Evolutionary conservation across 2,888 invertebrate species (phyloP), one percentile per base, ranked within the genome.

Genomic region (Zonitis immaculata): DNA sequence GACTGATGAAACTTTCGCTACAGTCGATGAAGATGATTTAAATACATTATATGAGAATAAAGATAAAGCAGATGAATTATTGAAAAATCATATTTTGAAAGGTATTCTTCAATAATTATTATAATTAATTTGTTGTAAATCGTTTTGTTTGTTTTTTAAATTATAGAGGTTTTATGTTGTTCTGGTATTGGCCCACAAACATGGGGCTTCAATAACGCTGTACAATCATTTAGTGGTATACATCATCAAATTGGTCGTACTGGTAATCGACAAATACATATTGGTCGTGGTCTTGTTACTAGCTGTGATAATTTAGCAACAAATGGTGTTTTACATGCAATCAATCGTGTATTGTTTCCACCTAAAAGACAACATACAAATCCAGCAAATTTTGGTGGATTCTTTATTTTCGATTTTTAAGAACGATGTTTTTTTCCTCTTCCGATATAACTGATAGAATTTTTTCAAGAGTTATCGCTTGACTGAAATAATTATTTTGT

Each of bases 241-340:
- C 70, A 70, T 44, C 72, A 73, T 9, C 70, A 73, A 60, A 65
- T 74, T 6, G 68, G 69, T 16, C 62, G 73, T 49, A 68, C 66
- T 28, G 72, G 71, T 11, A 67, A 65, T 45, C 62, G 66, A 27
- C 70, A 71, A 49, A 68, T 75, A 7, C 67, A 70, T 26, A 69
- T 75, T 42, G 75, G 75, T 39, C 65, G 70, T 47, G 72, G 71
- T 28, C 65, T 71, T 1, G 68, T 76, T 11, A 73, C 71, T 12
- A 69, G 70, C 53, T 77, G 76, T 63, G 82, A 85, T 70, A 78
- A 79, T 58, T 65, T 78, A 56, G 82, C 83, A 1, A 78, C 76
- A 1, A 82, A 82, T 63, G 83, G 83, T 5, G 77, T 84, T 16
- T 73, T 84, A 6, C 83, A 84, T 65, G 75, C 80, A 11, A 76